Evolutionary conservation across 2,113 vertebrate genomes (phyloP), one percentile per base, ranked within the genome.

Genomic region (Microcebus jonahi): DNA sequence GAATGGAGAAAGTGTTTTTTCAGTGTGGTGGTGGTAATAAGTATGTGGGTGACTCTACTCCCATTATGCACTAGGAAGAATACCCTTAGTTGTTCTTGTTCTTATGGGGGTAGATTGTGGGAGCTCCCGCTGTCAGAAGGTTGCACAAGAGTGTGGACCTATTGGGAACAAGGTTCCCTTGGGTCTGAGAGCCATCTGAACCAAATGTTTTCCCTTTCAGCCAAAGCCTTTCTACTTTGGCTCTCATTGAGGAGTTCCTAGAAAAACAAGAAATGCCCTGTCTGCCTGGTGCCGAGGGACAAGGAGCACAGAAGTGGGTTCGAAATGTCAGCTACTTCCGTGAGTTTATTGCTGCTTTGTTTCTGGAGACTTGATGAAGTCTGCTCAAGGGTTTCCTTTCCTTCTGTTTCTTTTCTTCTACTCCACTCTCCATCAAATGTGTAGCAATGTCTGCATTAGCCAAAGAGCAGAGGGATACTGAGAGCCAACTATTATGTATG

Each of bases 181-280:
- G 27, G 75, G 18, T 61, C 29, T 61, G 76, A 14, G 21, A 90
- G 91, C 90, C 63, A 95, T 92, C 94, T 98, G 61, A 98, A 91
- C 79, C 39, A 88, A 95, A 7, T 90, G 59, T 98, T 98, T 67
- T 83, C 96, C 97, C 95, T 97, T 98, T 76, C 97, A 99, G 99
- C 98, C 99, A 99, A 99, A 99, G 99, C 97, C 98, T 99, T 98
- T 99, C 99, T 82, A 99, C 99, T 0, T 98, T 99, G 98, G 99
- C 99, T n/a, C 99, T 99, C 98, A 99, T 99, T 48, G 99, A 99
- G 98, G 99, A 99, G 90, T 99, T 99, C 98, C 99, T 99, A 97
- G 99, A 99, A 79, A 99, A 99, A 97, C 99, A 99, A 97, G 98
- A 98, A 6, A 98, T 99, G 97, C 99, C 99, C 0, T 96, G 92